Conservation (phyloP, 2,888 invertebrate genomes). For the Ennomos fuscantarius region DNA sequence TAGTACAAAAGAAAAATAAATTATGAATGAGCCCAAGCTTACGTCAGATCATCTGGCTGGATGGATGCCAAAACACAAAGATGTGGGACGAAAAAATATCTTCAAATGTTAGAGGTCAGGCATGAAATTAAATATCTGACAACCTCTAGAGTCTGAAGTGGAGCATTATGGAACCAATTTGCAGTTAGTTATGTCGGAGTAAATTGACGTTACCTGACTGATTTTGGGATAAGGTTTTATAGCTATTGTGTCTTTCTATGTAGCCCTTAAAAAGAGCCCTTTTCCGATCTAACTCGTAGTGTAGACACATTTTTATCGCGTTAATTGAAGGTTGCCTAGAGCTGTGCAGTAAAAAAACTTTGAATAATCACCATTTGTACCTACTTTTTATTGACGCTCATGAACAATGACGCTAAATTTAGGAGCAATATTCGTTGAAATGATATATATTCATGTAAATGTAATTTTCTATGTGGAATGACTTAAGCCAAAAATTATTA, state of each 20-base stretch:
- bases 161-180: constrained; percentile 38
- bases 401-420: no score
- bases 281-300: no score
- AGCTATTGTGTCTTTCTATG: neutral
- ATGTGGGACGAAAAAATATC: constrained; percentile 58
- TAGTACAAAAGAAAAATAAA: constrained; percentile 43
- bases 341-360: no score
- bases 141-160: constrained; percentile 35
- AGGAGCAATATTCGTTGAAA: no score
- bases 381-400: no score
- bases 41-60: constrained; percentile 61
- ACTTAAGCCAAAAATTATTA: constrained; percentile 6
- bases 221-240: constrained; percentile 6
- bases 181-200: constrained; percentile 36
- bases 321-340: no score
- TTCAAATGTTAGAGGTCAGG: constrained; percentile 65
- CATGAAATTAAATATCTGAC: constrained; percentile 46
- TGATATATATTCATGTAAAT: no score
- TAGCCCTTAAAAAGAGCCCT: no score
- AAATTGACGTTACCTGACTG: constrained; percentile 19
- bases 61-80: constrained; percentile 53
- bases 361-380: no score
- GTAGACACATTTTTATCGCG: no score
- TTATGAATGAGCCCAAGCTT: constrained; percentile 65
- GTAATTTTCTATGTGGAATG: no score